Evolutionary conservation across 1,140 invertebrate species (phyloP), one percentile per base, ranked within the genome.

Genomic region (Cyrtorhinus lividipennis): DNA sequence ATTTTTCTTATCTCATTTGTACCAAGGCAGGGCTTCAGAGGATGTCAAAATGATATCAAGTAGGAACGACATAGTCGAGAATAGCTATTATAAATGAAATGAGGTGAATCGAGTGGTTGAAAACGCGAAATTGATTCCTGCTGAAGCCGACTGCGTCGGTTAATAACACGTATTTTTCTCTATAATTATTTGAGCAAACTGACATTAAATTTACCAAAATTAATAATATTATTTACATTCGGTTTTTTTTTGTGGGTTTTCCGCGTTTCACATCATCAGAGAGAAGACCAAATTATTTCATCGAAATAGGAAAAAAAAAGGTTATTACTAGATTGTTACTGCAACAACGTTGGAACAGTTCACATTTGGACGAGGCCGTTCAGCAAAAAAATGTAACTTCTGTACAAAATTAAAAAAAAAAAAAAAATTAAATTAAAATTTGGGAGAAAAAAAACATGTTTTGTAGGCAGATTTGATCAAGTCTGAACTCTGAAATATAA

Each of bases 131-230:
- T n/a, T n/a, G n/a, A n/a, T n/a, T n/a, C n/a, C n/a, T n/a, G n/a
- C 30, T 15, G 30, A 38, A 8, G 30, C 30, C 30, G 15, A 8
- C 30, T 38, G 30, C 30, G 15, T 38, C 5, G 5, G 10, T 53
- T 22, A 53, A 15, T 53, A 53, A 10, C 10, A 53, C 18, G 48
- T 53, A 15, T 15, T 53, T 53, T n/a, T n/a, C n/a, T 66, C 67
- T 68, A 68, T 68, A 65, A 63, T 68, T 68, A 68, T 66, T 68
- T 68, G 67, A 68, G 67, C 67, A 68, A 68, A 68, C 67, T 68
- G 67, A 68, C 67, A 68, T 65, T 66, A 59, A 66, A 64, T 60
- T 66, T 64, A 63, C 48, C 60, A 53, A 68, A 66, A 58, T 66
- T 66, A 56, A 27, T 67, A 60, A 68, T 59, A 67, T 62, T 57